Evolutionary conservation across 1,140 invertebrate species (phyloP), one percentile per base, ranked within the genome.

Genomic region (Drosophila kikkawai): DNA sequence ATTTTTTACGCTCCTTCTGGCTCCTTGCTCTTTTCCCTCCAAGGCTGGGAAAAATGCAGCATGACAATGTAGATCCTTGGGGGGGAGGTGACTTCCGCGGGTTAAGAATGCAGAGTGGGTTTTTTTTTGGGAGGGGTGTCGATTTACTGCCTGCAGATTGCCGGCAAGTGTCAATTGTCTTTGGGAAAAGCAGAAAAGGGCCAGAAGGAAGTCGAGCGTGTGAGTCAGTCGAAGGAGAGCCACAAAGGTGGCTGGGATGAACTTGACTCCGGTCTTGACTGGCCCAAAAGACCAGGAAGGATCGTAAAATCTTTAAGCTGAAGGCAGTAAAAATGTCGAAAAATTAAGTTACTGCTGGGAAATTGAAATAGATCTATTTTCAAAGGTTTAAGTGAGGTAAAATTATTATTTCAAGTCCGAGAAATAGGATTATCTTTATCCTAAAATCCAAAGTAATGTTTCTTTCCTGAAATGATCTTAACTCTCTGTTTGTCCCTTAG

Each of bases 131-230:
- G 26, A 4, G 6, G 50, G 26, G 51, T 48, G 66, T 77, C 64
- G 73, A 88, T 68, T 83, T 68, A 80, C 60, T 76, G 75, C 66
- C 76, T 70, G 80, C 77, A 88, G 77, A 78, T 83, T 87, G 77
- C 82, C 82, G 74, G 74, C 85, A 75, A 88, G 84, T 84, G 85
- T 88, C 84, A 88, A 88, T 88, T 90, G 84, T 88, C 88, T 88
- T 88, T 42, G 85, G 60, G 34, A 58, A 64, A 55, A 57, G 61
- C 60, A 15, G 53, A 75, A 53, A 53, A 37, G 59, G 26, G 50
- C 57, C 67, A 64, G 13, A 8, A 48, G 22, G 22, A 29, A 48
- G 51, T 44, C 45, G 53, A 48, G 71, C 48, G 63, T 36, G 64
- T 53, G 64, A 63, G 57, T 41, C 48, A 69, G 51, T 37, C n/a